Conservation (phyloP, 2,113 vertebrate species). For the Apeltes quadracus region DNA sequence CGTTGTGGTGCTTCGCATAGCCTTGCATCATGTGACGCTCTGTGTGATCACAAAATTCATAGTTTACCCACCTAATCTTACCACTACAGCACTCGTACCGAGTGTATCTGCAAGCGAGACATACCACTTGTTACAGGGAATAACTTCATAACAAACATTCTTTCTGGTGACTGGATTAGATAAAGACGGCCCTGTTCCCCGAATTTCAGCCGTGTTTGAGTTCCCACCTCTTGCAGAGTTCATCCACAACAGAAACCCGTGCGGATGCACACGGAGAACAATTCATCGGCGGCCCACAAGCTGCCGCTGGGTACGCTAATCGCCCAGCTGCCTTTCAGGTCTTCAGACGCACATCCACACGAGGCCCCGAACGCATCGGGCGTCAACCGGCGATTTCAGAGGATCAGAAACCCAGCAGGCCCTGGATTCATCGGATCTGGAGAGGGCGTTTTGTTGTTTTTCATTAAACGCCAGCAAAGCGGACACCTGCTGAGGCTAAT, state of each 20-base stretch:
- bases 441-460: constrained; percentile 33
- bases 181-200: neutral
- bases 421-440: constrained; percentile 47
- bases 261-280: constrained; percentile 23
- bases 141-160: neutral
- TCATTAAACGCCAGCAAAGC: constrained; percentile 15
- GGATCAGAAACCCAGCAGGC: constrained; percentile 41
- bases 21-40: too few species aligned
- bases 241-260: constrained; percentile 14
- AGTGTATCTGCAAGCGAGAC: too few species aligned
- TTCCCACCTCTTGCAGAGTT: constrained; percentile 13
- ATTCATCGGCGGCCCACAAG: constrained; percentile 9
- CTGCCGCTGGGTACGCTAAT: constrained; percentile 30
- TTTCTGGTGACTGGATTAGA: neutral
- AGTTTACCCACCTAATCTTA: too few species aligned
- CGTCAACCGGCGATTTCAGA: constrained; percentile 7
- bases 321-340: constrained; percentile 1
- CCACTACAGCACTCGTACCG: too few species aligned
- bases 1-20: too few species aligned
- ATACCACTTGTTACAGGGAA: too few species aligned
- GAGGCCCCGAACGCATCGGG: neutral
- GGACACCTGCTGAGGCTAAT: constrained; percentile 56
- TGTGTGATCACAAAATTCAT: too few species aligned
- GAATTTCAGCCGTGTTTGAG: neutral
- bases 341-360: constrained; percentile 2